Conservation (phyloP, 1,140 invertebrate species). For the Drosophila takahashii region DNA sequence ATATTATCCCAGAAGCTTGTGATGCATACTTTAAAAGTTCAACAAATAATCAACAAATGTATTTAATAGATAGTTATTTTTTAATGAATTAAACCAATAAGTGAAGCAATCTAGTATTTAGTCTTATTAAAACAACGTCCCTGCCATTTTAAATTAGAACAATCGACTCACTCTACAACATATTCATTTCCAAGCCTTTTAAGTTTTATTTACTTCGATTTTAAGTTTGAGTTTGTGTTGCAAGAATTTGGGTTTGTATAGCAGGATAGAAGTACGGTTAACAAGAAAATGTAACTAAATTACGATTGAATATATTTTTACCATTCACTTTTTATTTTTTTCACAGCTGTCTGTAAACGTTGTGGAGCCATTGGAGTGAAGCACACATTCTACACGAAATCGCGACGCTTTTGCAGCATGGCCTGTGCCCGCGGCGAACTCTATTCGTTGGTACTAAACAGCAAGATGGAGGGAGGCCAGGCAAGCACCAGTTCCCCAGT, state of each 20-base stretch:
- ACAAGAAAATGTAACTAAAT: not conserved
- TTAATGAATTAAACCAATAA: not conserved
- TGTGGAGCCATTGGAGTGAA: constrained; percentile 95
- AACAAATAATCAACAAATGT: too few species aligned
- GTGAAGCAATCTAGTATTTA: not conserved
- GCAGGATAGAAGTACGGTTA: constrained; percentile 1
- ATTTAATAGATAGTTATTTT: not conserved
- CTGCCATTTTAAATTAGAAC: not conserved
- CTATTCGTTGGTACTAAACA: constrained; percentile 84
- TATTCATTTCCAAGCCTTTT: constrained; percentile 1
- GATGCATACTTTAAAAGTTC: too few species aligned
- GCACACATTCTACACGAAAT: constrained; percentile 95
- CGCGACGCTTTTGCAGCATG: constrained; percentile 92
- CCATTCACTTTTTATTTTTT: not conserved
- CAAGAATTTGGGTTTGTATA: constrained; percentile 60
- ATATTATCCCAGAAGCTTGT: too few species aligned
- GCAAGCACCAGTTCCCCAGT: constrained; percentile 61
- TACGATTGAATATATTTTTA: not conserved
- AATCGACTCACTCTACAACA: constrained; percentile 28
- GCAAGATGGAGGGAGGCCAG: constrained; percentile 63
- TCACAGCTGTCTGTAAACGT: constrained; percentile 93
- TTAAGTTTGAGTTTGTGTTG: constrained; percentile 7
- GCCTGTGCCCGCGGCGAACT: constrained; percentile 88
- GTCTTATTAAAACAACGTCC: not conserved
- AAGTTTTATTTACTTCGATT: constrained; percentile 1